Evolutionary conservation across 2,113 vertebrate genomes (phyloP), one percentile per base, ranked within the genome.

Genomic region (Xenopus borealis): DNA sequence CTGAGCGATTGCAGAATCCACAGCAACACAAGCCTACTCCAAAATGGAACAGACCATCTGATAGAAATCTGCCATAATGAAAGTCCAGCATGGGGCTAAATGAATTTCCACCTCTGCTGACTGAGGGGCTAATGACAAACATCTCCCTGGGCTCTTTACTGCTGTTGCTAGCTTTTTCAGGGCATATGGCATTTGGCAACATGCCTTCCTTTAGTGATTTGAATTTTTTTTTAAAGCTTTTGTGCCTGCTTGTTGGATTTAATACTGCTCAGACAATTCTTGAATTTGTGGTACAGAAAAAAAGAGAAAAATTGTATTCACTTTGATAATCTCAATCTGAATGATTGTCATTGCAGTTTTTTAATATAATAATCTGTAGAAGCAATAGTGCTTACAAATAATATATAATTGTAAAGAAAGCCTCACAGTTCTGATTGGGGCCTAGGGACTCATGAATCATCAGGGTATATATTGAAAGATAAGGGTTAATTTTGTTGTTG

Each of bases 11-110:
- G 90, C 90, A 86, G 80, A 67, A 82, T 89, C 88, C 86, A 90
- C 87, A 81, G 23, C 78, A 76, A 82, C 83, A 87, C 85, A 69
- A 86, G 88, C 88, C 90, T 81, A 75, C 87, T 87, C 90, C 93
- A 93, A 89, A 92, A 92, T 89, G 88, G 82, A 86, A 90, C 86
- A 79, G 90, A 92, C 93, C 95, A 95, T 97, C 95, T 97, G 95
- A 97, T 96, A 91, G 93, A 91, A 95, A 94, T 94, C 94, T 92
- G 94, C 95, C 93, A 94, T 98, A 97, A 98, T 96, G 95, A 93
- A 96, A 94, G 97, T 98, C 95, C 95, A 97, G 95, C 95, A 96
- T 98, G 96, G 95, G 94, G 95, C 94, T 96, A 96, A 99, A 98
- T 95, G 94, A 95, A 92, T 95, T 96, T 96, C 91, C 88, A 90